Conservation (phyloP, 2,113 vertebrate genomes). For the Spea multiplicata region DNA sequence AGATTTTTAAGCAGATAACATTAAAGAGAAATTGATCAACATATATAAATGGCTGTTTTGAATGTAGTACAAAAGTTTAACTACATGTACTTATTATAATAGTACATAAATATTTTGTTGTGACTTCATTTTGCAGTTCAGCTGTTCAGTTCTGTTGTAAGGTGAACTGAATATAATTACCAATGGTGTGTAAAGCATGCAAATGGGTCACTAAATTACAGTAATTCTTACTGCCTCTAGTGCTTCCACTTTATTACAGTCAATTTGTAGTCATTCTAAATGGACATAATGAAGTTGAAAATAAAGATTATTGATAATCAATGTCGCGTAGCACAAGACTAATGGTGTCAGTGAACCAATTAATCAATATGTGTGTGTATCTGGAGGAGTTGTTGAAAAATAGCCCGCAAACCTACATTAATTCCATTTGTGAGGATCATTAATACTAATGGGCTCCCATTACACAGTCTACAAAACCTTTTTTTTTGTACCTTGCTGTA, state of each 20-base stretch:
- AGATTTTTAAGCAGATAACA: too few species aligned
- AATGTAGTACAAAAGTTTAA: neutral
- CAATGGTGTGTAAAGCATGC: conserved; percentile 13
- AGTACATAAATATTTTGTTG: neutral
- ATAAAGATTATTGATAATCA: conserved; percentile 46
- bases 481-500: neutral
- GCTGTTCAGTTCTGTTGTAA: neutral
- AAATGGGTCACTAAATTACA: conserved; percentile 38
- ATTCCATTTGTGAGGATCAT: conserved; percentile 29
- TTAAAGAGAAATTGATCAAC: too few species aligned
- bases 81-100: neutral
- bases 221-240: conserved; percentile 32
- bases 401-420: conserved; percentile 23
- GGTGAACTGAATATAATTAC: conserved; percentile 23
- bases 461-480: conserved; percentile 11
- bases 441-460: conserved; percentile 42
- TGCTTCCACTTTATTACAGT: conserved; percentile 33
- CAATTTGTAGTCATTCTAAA: conserved; percentile 40
- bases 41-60: neutral
- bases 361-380: conserved; percentile 38
- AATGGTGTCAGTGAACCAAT: conserved; percentile 30
- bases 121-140: neutral
- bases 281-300: conserved; percentile 43
- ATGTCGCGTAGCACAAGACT: conserved; percentile 27
- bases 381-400: conserved; percentile 25